Base-by-base conservation (phyloP, 2,113 vertebrate species). In the Aegithalos caudatus region DNA sequence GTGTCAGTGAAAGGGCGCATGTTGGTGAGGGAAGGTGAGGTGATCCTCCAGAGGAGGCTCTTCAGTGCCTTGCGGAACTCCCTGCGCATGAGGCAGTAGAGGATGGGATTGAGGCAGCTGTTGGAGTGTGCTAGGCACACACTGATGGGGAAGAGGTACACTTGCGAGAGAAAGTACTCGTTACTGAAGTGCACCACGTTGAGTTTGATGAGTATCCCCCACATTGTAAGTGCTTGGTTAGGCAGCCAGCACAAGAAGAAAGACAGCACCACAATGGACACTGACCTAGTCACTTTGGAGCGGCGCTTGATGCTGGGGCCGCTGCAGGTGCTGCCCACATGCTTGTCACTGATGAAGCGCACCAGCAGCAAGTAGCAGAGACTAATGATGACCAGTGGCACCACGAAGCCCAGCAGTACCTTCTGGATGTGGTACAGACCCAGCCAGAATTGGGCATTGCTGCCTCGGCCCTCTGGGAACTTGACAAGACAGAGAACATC, bases 211-310 rank as follows among this genome's bases (percentile, higher is more conserved):
- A 99, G 98, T 78, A 99, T 98, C 12, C 99, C 99, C 99, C 99
- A 99, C 0, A 97, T 96, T 10, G 99, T 99, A 50, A 99, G 98
- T 1, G 99, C 99, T 95, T 99, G 99, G 95, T 99, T 99, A 80
- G 99, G 99, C 66, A 99, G 97, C 99, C 99, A 99, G 94, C 99
- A 99, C 74, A 99, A 97, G 95, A 99, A 99, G 93, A 99, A 99
- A 12, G 98, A 99, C 9, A 99, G 92, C 11, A 99, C 99, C 31
- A 99, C 99, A 0, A 99, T 98, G 79, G 98, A 99, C 72, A 99
- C 99, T 0, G 99, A 99, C 71, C 98, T 98, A 54, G 99, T 99
- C 92, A 99, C 99, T 80, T 99, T 99, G 62, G 99, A 98, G n/a
- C 99, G 98, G 37, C 99, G 98, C 44, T 98, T 98, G 13, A 72